phyloP scores from a whole-genome alignment of 2,113 vertebrate genomes.

The Malurus melanocephalus region DNA sequence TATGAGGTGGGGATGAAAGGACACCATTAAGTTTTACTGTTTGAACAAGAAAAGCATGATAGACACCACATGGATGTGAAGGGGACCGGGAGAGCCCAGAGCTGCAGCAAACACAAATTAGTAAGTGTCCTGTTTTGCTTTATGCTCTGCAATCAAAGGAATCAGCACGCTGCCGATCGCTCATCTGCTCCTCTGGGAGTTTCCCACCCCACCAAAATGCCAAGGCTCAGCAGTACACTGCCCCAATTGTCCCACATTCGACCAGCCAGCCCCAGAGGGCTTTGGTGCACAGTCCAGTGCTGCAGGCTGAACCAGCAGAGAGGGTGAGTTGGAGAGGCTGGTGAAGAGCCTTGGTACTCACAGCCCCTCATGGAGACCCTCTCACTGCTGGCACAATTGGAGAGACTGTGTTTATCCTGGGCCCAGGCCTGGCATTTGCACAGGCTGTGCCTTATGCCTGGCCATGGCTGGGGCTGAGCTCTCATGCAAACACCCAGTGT shows the following conservation, averaged over 20 bases:
- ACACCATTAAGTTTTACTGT: background rate
- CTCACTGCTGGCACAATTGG: background rate
- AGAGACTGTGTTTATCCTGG: background rate
- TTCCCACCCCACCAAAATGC: background rate
- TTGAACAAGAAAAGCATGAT: background rate
- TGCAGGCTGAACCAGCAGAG: background rate
- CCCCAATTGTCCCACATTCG: fast-evolving
- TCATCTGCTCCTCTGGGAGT: background rate
- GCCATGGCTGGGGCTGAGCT: background rate
- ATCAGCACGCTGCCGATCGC: fast-evolving
- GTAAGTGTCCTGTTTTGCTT: background rate
- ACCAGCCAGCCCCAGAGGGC: background rate
- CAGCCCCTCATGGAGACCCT: background rate
- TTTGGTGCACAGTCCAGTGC: background rate
- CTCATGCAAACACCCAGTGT: background rate
- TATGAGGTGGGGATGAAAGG: background rate
- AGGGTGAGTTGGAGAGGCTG: background rate
- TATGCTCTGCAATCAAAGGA: background rate
- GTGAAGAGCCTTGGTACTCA: background rate
- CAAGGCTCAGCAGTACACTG: background rate
- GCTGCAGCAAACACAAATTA: background rate
- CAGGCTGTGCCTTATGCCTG: background rate
- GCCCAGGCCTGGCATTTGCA: background rate
- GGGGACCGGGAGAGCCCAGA: background rate
- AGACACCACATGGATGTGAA: background rate